These are phyloP conservation scores for Gymnarchus niloticus DNA, from an alignment of 2,113 vertebrate genomes.

Conservation along the genomic window DNA sequence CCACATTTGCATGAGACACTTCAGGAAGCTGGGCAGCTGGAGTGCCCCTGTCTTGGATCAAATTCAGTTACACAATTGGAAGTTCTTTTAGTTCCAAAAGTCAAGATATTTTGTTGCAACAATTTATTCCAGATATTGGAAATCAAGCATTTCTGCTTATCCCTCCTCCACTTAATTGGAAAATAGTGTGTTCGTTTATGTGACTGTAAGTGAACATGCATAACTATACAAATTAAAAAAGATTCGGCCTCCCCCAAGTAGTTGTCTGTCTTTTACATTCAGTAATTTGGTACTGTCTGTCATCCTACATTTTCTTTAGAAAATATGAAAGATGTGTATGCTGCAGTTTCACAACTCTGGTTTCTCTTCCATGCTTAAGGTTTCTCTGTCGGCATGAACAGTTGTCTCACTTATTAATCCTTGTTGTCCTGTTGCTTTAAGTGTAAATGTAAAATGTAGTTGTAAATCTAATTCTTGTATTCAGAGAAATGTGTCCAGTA, in stretches of 20 bases:
- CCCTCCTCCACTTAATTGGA: constrained; percentile 32
- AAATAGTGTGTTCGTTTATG: not conserved
- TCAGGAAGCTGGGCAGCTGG: constrained; percentile 36
- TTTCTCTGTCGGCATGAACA: too few relatives aligned
- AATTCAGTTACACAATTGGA: constrained; percentile 34
- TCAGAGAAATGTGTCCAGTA: too few relatives aligned
- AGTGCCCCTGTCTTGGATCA: constrained; percentile 31
- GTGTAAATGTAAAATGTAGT: too few relatives aligned
- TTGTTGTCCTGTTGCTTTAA: not conserved
- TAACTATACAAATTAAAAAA: constrained; percentile 20
- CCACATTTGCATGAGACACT: not conserved
- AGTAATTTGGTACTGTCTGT: not conserved
- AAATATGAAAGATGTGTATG: not conserved
- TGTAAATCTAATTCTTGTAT: too few relatives aligned
- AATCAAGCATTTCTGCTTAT: constrained; percentile 14
- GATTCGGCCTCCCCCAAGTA: constrained; percentile 24
- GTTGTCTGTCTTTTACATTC: constrained; percentile 18
- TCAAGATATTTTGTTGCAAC: constrained; percentile 50
- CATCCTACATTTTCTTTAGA: not conserved
- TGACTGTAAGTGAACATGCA: not conserved
- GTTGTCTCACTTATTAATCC: not conserved
- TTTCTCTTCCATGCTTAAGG: not conserved
- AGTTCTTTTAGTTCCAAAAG: constrained; percentile 40
- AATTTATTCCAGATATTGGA: constrained; percentile 30
- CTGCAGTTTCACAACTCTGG: not conserved